Evolutionary conservation across 1,140 invertebrate species (phyloP).

Genomic region (Pogonognathellus flavescens): DNA sequence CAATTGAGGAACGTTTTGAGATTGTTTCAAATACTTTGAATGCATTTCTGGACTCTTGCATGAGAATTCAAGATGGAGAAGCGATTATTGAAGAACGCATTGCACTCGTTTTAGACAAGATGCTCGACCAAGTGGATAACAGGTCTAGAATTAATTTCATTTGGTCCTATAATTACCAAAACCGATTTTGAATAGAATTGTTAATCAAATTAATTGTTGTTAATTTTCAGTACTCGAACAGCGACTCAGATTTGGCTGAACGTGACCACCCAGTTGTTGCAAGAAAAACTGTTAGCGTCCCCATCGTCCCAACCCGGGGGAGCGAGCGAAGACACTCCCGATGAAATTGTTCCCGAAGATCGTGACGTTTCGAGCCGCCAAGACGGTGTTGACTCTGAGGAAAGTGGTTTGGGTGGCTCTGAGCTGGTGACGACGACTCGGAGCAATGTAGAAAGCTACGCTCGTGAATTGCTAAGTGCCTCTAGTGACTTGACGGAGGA

Average conservation of each 20-base stretch:
- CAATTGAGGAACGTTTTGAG: constrained; percentile 63
- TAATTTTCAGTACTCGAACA: constrained; percentile 41
- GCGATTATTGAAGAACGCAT: constrained; percentile 63
- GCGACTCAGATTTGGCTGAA: constrained; percentile 53
- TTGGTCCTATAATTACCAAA: no score
- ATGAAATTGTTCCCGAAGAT: not conserved
- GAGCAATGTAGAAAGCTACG: constrained; percentile 20
- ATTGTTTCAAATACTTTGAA: constrained; percentile 64
- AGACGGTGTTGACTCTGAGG: not conserved
- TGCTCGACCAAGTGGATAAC: constrained; percentile 63
- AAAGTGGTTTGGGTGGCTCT: not conserved
- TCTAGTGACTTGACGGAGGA: constrained; percentile 56
- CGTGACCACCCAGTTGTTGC: constrained; percentile 13
- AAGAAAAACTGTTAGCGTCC: not conserved
- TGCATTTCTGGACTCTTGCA: constrained; percentile 64
- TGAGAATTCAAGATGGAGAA: constrained; percentile 62
- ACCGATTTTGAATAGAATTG: not conserved
- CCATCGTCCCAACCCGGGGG: not conserved
- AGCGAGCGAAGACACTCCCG: not conserved
- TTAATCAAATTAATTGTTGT: not conserved
- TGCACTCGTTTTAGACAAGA: constrained; percentile 56
- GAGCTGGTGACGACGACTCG: not conserved
- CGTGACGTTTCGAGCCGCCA: no score
- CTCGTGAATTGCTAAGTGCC: constrained; percentile 14
- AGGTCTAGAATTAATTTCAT: constrained; percentile 44